A percentile compares a stretch with the other conserved stretches of the same genome.
These are phyloP conservation scores for Tiliacea citrago DNA, from an alignment of 2,888 invertebrate genomes.

Conservation along the genomic window DNA sequence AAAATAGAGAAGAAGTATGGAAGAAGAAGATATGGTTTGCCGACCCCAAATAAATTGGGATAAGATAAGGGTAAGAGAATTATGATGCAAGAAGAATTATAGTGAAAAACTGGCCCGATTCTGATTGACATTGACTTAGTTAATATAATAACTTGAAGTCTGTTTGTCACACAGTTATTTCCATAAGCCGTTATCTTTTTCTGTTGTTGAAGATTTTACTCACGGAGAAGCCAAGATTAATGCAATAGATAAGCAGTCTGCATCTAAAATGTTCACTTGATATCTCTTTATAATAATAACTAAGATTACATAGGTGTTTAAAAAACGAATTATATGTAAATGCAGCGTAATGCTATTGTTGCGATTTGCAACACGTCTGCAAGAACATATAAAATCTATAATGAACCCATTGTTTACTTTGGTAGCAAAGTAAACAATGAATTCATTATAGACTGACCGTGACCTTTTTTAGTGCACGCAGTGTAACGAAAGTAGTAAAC, in stretches of 20 bases:
- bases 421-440: too few relatives aligned
- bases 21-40: too few relatives aligned
- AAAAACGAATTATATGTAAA: constrained; percentile 12
- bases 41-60: too few relatives aligned
- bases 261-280: neutral
- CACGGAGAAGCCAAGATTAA: neutral
- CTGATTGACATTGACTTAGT: too few relatives aligned
- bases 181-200: constrained; percentile 1
- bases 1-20: too few relatives aligned
- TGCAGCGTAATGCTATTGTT: neutral
- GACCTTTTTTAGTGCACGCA: neutral
- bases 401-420: constrained; percentile 8
- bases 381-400: neutral
- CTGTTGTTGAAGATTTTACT: neutral
- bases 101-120: too few relatives aligned
- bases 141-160: neutral
- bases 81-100: too few relatives aligned
- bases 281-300: neutral
- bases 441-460: too few relatives aligned
- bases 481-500: neutral
- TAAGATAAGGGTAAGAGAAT: too few relatives aligned
- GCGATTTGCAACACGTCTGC: neutral
- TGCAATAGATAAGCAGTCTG: neutral
- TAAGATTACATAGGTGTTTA: neutral
- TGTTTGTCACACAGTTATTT: neutral